Base-by-base conservation (phyloP, 2,113 vertebrate species). In the Nycticryphes semicollaris region DNA sequence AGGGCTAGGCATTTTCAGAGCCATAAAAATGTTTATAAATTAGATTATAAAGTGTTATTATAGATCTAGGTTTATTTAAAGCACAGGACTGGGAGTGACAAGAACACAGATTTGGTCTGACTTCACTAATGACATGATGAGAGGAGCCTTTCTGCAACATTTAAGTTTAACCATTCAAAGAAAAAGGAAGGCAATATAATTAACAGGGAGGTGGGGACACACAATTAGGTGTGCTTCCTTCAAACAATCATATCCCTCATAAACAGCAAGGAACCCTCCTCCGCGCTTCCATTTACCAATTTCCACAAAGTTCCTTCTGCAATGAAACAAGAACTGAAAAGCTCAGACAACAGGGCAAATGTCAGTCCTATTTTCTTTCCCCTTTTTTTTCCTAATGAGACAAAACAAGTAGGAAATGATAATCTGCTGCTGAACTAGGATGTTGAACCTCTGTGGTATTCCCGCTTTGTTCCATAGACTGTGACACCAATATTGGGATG, bases 11-110 rank as follows among this genome's bases (percentile, higher is more conserved):
- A 84, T 51, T 75, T 95, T 94, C 69, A 84, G 27, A 87, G 53
- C 20, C 66, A 68, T 75, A 87, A 87, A 94, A 81, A 37, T 78
- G 28, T 84, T 90, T 91, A 75, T 84, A 78, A 89, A 89, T 70
- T 57, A 67, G 31, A 59, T 51, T 81, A 90, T 81, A 54, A 92
- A 79, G 27, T 66, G 27, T 79, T 63, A n/a, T 7, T 70, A 43
- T 63, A 75, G n/a, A 66, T 85, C 35, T 51, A 60, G 28, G 10
- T 54, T 70, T 82, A 30, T 63, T 93, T 89, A 79, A 89, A 56
- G 39, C 23, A 53, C 16, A 78, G 64, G 51, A 23, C 28, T 25
- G 20, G 59, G 66, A 78, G n/a, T 78, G 23, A 12, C 70, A 70
- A 81, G 57, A 68, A 43, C 33, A 54, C 21, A 75, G 23, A 25